phyloP scores from a whole-genome alignment of 37 sponge, comb jelly and placozoan genomes.

The Corticium candelabrum region DNA sequence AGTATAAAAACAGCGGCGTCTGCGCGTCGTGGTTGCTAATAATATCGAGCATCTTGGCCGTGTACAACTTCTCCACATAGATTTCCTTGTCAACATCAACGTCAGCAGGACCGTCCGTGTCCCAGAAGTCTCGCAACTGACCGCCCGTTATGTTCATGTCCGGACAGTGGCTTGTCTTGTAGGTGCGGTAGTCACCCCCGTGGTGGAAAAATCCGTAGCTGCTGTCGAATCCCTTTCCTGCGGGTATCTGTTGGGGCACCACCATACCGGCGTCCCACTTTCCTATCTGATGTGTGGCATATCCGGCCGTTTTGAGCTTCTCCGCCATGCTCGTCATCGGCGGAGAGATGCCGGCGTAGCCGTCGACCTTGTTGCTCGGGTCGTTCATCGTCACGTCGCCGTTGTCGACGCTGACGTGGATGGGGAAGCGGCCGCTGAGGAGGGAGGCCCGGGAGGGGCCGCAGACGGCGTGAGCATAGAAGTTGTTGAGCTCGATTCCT shows the following conservation, averaged over 20 bases:
- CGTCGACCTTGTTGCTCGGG: constrained; percentile 19
- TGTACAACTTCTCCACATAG: constrained; percentile 15
- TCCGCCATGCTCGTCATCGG: constrained; percentile 18
- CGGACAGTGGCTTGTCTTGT: background rate
- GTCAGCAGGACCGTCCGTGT: constrained; percentile 12
- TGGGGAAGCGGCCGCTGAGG: constrained; percentile 16
- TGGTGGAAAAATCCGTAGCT: constrained; percentile 29
- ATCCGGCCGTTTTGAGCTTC: constrained; percentile 24
- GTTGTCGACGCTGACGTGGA: constrained; percentile 18
- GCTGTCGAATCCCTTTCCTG: constrained; percentile 24
- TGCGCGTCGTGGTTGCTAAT: background rate
- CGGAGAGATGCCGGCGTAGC: constrained; percentile 13
- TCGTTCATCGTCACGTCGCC: background rate
- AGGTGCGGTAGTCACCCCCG: constrained; percentile 24
- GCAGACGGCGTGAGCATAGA: constrained; percentile 28
- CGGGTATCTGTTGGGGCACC: constrained; percentile 19
- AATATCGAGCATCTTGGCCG: background rate
- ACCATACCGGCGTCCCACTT: constrained; percentile 37
- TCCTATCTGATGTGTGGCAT: constrained; percentile 38
- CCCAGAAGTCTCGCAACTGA: constrained; percentile 11
- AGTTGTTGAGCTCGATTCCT: constrained; percentile 35
- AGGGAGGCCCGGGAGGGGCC: constrained; percentile 14
- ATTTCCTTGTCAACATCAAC: background rate
- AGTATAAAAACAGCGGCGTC: constrained; percentile 22
- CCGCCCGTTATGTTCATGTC: background rate